Base-by-base conservation (phyloP, 1,140 invertebrate genomes). In the Ephestia elutella region DNA sequence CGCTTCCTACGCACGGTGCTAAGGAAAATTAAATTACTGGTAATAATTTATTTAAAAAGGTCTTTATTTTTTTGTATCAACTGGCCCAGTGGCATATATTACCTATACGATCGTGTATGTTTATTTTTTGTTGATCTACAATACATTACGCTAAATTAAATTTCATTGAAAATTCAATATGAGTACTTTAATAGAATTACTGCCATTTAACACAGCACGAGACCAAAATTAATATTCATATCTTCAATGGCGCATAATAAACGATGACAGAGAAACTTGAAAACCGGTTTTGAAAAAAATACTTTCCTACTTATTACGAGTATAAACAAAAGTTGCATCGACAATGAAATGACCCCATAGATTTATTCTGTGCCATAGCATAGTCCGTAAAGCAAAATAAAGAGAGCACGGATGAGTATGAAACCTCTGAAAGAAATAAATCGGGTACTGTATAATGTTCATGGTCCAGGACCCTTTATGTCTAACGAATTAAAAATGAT, bases 301-400 rank as follows among this genome's bases (percentile, higher is more conserved):
- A 4, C 13, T n/a, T 17, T 44, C 1, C 38, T 44, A 44, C 38
- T 44, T 44, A 70, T 72, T 69, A 63, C 71, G 59, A 68, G 61
- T 56, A 60, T 68, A 75, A 74, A 82, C 71, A 78, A 80, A 65
- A 72, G 59, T 54, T 15, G 61, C 64, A 50, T 60, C 64, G 7
- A 44, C 15, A 44, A 44, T 54, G 64, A 66, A 62, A 68, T 65
- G 59, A 71, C 81, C 73, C 80, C 74, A 80, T 77, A 75, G 76
- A 80, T 61, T 2, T 38, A 38, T n/a, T n/a, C n/a, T n/a, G n/a
- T n/a, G n/a, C n/a, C n/a, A n/a, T n/a, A n/a, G n/a, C n/a, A n/a
- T n/a, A n/a, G n/a, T n/a, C 80, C 60, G 13, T 15, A 44, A 3
- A 3, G 5, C 13, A 44, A 44, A 44, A 44, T 44, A 44, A 15